phyloP scores from a whole-genome alignment of 1,140 invertebrate genomes.

The Proctacanthus coquilletti region DNA sequence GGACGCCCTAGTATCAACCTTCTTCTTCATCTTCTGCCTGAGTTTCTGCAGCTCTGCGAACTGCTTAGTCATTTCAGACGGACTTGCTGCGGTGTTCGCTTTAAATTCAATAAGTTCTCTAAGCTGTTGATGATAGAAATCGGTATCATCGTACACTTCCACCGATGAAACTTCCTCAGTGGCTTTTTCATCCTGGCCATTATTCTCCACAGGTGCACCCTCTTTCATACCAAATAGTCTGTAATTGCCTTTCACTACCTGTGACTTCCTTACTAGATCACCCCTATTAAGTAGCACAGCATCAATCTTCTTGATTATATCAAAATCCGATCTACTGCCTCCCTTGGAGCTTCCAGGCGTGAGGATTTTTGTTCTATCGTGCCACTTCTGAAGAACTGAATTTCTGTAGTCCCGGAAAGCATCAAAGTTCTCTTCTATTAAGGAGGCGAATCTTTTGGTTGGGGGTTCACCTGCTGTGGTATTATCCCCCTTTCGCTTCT shows the following conservation, averaged over 20 bases:
- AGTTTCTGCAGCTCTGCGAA: conserved; percentile 86
- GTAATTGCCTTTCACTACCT: conserved; percentile 60
- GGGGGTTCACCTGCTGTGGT: conserved; percentile 11
- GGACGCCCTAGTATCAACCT: conserved; percentile 79
- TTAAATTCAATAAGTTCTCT: conserved; percentile 86
- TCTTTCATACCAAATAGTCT: conserved; percentile 47
- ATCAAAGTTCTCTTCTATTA: conserved; percentile 45
- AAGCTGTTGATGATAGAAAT: conserved; percentile 90
- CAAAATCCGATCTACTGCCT: conserved; percentile 50
- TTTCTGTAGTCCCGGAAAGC: conserved; percentile 57
- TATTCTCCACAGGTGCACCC: conserved; percentile 12
- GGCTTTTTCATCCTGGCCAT: conserved; percentile 21
- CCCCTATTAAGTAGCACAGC: conserved; percentile 64
- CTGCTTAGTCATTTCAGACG: conserved; percentile 61
- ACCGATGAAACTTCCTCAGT: conserved; percentile 36
- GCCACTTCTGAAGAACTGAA: conserved; percentile 75
- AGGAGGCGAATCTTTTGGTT: conserved; percentile 42
- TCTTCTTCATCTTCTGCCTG: conserved; percentile 75
- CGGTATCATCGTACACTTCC: conserved; percentile 92
- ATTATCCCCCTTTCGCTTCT: conserved; percentile 30
- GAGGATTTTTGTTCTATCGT: conserved; percentile 68
- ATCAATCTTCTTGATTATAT: conserved; percentile 73
- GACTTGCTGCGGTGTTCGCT: conserved; percentile 64
- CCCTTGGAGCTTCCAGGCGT: conserved; percentile 41
- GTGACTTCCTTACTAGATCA: conserved; percentile 64